phyloP scores from a whole-genome alignment of 2,113 vertebrate genomes.

The Myanophis thanlyinensis region DNA sequence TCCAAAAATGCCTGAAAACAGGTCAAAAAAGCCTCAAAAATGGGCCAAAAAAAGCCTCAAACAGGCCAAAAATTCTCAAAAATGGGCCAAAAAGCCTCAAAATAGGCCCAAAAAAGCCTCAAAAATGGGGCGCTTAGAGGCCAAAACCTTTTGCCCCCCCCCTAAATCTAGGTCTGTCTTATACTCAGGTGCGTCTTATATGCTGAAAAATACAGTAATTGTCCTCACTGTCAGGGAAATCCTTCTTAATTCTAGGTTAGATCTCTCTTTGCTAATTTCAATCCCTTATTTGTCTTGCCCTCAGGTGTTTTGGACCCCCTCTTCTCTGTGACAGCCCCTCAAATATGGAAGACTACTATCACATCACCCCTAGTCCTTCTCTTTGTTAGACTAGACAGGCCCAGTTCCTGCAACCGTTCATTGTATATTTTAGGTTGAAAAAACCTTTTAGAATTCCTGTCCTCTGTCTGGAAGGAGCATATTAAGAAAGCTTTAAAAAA shows the following conservation, averaged over 20 bases:
- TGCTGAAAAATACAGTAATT: no score
- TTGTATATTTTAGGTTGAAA: not conserved
- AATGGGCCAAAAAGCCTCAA: no score
- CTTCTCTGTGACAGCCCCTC: not conserved
- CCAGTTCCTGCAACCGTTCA: not conserved
- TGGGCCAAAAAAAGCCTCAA: no score
- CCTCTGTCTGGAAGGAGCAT: not conserved
- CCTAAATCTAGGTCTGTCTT: no score
- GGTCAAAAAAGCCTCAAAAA: no score
- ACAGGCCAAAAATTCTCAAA: no score
- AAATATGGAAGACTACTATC: not conserved
- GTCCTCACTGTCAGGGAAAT: not conserved
- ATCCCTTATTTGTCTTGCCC: not conserved
- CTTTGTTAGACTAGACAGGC: no score
- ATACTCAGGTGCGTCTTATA: no score
- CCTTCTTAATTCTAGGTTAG: not conserved
- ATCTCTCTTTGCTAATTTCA: not conserved
- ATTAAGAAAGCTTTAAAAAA: not conserved
- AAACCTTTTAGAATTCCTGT: not conserved
- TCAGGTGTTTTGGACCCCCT: not conserved
- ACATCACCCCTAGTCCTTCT: not conserved
- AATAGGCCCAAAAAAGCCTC: no score
- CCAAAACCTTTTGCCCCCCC: no score
- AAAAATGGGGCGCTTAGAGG: no score
- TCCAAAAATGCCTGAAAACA: no score